phyloP scores from a whole-genome alignment of 1,140 invertebrate genomes.

The Dolichoris vasculosae region DNA sequence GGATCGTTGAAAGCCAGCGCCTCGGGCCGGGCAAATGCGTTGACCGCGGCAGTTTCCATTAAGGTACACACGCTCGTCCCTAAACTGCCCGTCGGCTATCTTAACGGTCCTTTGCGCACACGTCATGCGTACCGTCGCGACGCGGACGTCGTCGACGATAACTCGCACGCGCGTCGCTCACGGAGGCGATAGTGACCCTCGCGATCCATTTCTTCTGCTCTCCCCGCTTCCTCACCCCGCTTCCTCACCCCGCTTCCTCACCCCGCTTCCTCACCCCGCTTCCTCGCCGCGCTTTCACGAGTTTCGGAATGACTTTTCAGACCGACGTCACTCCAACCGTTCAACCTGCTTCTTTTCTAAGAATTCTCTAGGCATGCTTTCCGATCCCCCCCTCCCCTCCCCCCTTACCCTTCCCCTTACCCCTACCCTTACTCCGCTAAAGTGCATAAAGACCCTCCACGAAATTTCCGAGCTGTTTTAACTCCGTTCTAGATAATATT shows the following conservation, averaged over 20 bases:
- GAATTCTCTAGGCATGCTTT: no score
- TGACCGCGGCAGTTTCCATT: conserved; percentile 3
- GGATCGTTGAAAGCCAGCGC: neutral
- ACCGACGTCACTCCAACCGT: no score
- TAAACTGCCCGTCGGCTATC: conserved; percentile 30
- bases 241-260: neutral
- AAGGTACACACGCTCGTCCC: neutral
- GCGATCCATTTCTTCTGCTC: conserved; percentile 27
- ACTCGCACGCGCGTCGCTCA: conserved; percentile 32
- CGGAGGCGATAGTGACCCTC: neutral
- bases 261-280: conserved; percentile 18
- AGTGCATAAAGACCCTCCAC: no score
- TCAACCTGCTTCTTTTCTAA: no score
- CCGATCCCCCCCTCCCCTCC: no score
- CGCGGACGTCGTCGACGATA: conserved; percentile 23
- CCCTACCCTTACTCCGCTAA: no score
- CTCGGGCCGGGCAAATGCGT: neutral
- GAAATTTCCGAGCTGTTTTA: no score
- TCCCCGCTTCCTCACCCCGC: conserved; percentile 16
- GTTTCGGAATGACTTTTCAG: no score
- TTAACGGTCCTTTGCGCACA: conserved; percentile 35
- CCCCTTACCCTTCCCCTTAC: no score
- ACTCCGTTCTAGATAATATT: no score
- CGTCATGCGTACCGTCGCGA: conserved; percentile 12
- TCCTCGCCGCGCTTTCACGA: neutral